Base-by-base conservation (phyloP, 2,797 vertebrate genomes). In the Sandelia bainsii region DNA sequence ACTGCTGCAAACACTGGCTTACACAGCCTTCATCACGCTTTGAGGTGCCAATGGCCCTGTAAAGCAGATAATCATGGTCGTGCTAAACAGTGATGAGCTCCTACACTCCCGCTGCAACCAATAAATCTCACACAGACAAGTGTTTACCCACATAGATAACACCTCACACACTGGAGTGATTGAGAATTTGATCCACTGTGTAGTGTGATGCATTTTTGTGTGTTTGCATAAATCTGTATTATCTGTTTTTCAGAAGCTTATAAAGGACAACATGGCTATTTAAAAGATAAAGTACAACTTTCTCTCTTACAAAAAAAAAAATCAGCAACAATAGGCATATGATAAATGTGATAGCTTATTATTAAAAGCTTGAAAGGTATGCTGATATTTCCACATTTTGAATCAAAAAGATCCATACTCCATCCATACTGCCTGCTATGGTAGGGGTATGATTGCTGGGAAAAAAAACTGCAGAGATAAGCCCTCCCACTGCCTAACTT, bases 51-150 rank as follows among this genome's bases (percentile, higher is more conserved):
- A 71, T 80, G 80, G 83, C 77, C 73, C 78, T 67, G 84, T 84
- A 82, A 88, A 90, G 81, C 86, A 87, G 83, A 90, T 85, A 89
- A 92, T 90, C 87, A 86, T 78, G 67, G 64, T 58, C 37, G 52
- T 81, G 83, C 71, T 67, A 59, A 29, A 80, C 69, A 84, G 63
- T 84, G 86, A 90, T 89, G 87, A 82, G 86, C 82, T 82, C 76
- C 84, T 75, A 63, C 81, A 79, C 77, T 85, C 84, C 78, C 23
- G 27, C 73, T 82, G 81, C 73, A 86, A 83, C 83, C 87, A 83
- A 83, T 90, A 88, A 91, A 88, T 90, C 84, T 71, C 83, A 81
- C 81, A 76, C 75, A 84, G 82, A 85, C 79, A 80, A 84, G 75
- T 81, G 83, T 87, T 89, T 87, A 82, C 67, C 61, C 78, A 76